Percentiles rank a stretch among this genome's conserved stretches.
Evolutionary conservation across 1,140 invertebrate genomes (phyloP).

Genomic region (Caenorhabditis remanei): DNA sequence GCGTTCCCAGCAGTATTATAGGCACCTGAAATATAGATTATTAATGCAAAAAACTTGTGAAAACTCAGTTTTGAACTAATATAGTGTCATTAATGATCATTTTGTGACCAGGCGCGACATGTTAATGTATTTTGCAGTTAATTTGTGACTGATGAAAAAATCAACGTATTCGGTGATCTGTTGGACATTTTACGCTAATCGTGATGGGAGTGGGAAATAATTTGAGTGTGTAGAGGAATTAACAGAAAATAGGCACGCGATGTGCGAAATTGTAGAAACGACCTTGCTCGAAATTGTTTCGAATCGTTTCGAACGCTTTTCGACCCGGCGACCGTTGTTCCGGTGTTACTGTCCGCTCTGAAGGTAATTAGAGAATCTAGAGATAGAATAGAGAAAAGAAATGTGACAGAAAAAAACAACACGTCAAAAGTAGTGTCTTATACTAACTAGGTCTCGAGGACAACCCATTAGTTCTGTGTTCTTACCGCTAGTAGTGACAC

Average conservation of each 20-base stretch:
- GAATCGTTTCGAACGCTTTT: constrained; percentile 57
- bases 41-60: background rate
- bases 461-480: background rate
- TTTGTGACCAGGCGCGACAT: constrained; percentile 22
- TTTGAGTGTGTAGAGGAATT: background rate
- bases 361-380: constrained; percentile 21
- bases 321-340: constrained; percentile 61
- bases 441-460: background rate
- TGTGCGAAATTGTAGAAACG: constrained; percentile 35
- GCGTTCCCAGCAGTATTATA: constrained; percentile 59
- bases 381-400: constrained; percentile 28
- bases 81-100: constrained; percentile 26
- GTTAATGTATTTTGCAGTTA: constrained; percentile 30
- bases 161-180: background rate
- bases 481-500: constrained; percentile 49
- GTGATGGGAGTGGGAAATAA: constrained; percentile 1
- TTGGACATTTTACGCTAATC: constrained; percentile 24
- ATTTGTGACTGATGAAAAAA: constrained; percentile 42
- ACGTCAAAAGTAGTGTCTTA: constrained; percentile 28
- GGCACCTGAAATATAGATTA: background rate
- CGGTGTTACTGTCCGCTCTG: constrained; percentile 53
- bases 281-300: constrained; percentile 66
- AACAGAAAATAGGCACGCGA: constrained; percentile 6
- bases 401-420: constrained; percentile 26
- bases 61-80: background rate